phyloP scores from a whole-genome alignment of 2,113 vertebrate species.

The Anser cygnoides region DNA sequence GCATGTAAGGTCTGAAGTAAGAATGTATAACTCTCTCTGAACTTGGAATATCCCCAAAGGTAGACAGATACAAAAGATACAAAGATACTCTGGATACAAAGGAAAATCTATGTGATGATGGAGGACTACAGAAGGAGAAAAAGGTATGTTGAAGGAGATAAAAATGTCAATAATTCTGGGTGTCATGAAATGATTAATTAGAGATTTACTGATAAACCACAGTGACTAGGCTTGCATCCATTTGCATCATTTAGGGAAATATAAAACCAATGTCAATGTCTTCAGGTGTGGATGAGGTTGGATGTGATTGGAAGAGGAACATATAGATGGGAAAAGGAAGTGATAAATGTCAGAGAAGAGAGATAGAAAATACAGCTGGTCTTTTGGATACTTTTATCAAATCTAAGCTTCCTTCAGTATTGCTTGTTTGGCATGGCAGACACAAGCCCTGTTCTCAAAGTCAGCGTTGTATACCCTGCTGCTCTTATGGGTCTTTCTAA shows the following conservation, averaged over 20 bases:
- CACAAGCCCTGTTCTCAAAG: neutral
- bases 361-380: neutral
- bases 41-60: conserved; percentile 31
- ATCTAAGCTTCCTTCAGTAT: neutral
- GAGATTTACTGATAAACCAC: neutral
- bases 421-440: neutral
- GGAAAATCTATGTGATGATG: neutral
- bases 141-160: neutral
- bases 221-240: neutral
- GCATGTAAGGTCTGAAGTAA: neutral
- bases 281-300: neutral
- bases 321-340: neutral
- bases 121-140: neutral
- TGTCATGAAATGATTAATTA: neutral
- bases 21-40: conserved; percentile 35
- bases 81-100: neutral
- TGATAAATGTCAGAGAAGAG: neutral
- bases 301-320: neutral
- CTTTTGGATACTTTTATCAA: neutral
- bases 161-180: conserved; percentile 10
- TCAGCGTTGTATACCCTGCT: neutral
- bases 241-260: neutral
- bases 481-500: neutral
- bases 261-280: neutral
- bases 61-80: neutral